Conservation (phyloP, 2,797 vertebrate genomes). For the Caiman crocodilus region DNA sequence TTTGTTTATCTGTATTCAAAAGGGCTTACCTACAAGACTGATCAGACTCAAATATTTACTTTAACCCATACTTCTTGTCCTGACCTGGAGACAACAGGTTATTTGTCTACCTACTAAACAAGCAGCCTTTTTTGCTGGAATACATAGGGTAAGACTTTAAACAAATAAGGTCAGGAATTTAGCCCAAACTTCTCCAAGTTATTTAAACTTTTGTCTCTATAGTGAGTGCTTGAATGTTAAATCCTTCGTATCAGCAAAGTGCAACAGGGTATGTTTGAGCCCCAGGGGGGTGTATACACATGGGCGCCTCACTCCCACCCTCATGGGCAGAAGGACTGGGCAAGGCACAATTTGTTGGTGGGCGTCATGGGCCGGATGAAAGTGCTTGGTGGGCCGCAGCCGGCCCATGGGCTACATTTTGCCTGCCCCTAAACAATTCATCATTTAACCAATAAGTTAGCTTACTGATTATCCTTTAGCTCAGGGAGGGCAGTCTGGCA, state of each 20-base stretch:
- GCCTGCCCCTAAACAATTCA: no score
- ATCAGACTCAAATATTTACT: background rate
- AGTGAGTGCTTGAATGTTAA: rapidly evolving
- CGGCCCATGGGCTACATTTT: no score
- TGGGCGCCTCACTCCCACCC: no score
- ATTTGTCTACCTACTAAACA: background rate
- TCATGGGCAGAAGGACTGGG: no score
- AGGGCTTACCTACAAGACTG: background rate
- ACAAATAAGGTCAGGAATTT: background rate
- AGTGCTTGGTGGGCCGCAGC: no score
- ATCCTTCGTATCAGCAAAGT: rapidly evolving
- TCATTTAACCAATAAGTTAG: no score
- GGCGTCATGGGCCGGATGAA: no score
- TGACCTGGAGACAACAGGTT: background rate
- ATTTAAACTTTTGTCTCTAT: background rate
- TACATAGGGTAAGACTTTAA: background rate
- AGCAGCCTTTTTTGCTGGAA: background rate
- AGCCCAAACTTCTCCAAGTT: background rate
- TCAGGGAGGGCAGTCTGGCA: no score
- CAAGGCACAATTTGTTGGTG: no score
- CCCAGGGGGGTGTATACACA: no score
- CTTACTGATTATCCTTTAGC: no score
- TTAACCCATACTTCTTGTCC: background rate
- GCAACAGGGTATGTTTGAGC: no score
- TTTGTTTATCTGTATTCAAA: background rate